Conservation (phyloP, 2,888 invertebrate species). For the Rhyacophila evoluta region DNA sequence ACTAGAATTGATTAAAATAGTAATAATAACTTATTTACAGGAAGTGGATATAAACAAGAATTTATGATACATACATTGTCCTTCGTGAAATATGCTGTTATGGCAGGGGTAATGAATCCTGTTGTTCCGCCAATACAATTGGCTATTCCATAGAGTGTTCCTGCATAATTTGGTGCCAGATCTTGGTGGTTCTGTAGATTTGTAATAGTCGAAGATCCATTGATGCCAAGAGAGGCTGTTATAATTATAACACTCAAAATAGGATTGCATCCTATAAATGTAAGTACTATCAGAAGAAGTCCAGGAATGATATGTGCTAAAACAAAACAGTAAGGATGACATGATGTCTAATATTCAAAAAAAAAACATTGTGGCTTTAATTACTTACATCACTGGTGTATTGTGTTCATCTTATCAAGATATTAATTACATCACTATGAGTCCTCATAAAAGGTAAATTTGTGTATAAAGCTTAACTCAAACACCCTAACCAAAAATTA, state of each 20-base stretch:
- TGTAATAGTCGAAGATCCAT: conserved; percentile 73
- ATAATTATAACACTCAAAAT: conserved; percentile 75
- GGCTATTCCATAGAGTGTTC: conserved; percentile 79
- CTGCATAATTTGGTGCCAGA: conserved; percentile 80
- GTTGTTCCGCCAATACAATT: conserved; percentile 79
- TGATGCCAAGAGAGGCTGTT: conserved; percentile 76
- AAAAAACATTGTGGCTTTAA: no score
- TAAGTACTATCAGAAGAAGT: conserved; percentile 68
- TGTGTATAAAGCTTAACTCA: no score
- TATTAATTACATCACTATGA: no score
- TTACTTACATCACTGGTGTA: no score
- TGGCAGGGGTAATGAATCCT: conserved; percentile 78
- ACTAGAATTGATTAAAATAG: no score
- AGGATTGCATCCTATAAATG: conserved; percentile 73
- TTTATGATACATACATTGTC: conserved; percentile 68
- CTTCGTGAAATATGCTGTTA: conserved; percentile 74
- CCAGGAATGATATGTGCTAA: conserved; percentile 71
- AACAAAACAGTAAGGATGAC: no score
- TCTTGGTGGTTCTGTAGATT: conserved; percentile 77
- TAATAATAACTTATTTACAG: no score
- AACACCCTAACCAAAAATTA: no score
- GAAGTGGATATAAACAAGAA: no score
- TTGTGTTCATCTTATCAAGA: no score
- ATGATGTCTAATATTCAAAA: no score
- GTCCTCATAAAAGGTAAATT: no score